Conservation (phyloP, 1,140 invertebrate genomes). For the Microplitis demolitor region DNA sequence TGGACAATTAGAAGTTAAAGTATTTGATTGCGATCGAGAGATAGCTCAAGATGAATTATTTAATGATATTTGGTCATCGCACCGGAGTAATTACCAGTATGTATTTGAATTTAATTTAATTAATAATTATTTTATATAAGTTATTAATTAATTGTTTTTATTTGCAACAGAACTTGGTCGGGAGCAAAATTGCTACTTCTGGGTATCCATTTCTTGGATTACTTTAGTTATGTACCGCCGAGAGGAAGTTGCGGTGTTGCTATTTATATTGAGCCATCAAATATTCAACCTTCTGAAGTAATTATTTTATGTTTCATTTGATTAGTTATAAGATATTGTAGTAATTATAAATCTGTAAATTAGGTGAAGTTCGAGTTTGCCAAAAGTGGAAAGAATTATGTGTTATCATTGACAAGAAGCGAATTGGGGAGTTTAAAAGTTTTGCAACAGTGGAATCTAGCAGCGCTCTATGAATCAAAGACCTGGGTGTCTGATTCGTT, state of each 20-base stretch:
- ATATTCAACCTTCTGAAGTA: conserved; percentile 46
- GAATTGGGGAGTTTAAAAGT: conserved; percentile 42
- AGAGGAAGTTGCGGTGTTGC: conserved; percentile 58
- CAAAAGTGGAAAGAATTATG: conserved; percentile 43
- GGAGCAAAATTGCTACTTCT: conserved; percentile 54
- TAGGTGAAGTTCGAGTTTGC: conserved; percentile 56
- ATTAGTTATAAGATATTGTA: no score
- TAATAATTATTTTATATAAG: conserved; percentile 19
- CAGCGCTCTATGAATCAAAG: conserved; percentile 45
- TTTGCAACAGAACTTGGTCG: conserved; percentile 49
- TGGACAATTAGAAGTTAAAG: conserved; percentile 51
- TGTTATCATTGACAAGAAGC: conserved; percentile 46
- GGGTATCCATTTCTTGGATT: conserved; percentile 59
- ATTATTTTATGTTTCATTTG: conserved; percentile 1
- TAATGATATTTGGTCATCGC: conserved; percentile 55
- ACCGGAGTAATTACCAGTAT: conserved; percentile 61
- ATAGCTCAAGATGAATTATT: conserved; percentile 51
- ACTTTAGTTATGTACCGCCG: conserved; percentile 60
- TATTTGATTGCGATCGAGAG: conserved; percentile 59
- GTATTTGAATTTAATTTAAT: conserved; percentile 30
- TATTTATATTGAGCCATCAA: conserved; percentile 47
- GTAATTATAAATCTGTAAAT: no score
- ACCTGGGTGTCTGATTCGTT: conserved; percentile 48
- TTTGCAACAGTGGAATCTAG: conserved; percentile 55
- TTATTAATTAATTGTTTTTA: conserved; percentile 19